Evolutionary conservation across 2,113 vertebrate genomes (phyloP), one percentile per base, ranked within the genome.

Genomic region (Pyrgilauda ruficollis): DNA sequence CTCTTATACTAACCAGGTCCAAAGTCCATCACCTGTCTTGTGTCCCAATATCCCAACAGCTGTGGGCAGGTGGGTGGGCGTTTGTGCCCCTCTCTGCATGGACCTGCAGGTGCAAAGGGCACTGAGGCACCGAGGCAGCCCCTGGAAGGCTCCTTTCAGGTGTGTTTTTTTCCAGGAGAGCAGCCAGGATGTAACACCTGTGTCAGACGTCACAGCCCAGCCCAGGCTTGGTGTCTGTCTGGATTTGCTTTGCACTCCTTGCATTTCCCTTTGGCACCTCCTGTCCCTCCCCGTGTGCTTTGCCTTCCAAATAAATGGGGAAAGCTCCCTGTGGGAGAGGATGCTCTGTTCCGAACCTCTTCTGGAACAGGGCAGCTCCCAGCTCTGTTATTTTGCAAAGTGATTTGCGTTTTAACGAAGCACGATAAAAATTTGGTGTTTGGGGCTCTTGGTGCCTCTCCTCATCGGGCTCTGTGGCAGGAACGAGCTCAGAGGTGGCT

Each of bases 351-450:
- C 84, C 73, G 37, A 75, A 90, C 12, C 31, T 43, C 52, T 73
- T 20, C 62, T 21, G 41, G 80, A 66, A 19, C 59, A 52, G 22
- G 44, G 41, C 28, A 46, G 15, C 22, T 76, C 33, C 33, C 3
- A 21, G 28, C 37, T 84, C 56, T 15, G 33, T 5, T 19, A 10
- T 33, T 58, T 30, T 43, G 31, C 67, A 58, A 43, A 78, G 70
- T 39, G 0, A 24, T 68, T 75, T 76, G 26, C 1, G 9, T 90
- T 93, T 92, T 53, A 74, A 8, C 5, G n/a, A 86, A 24, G 16
- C 22, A 46, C 0, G 0, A 33, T 35, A 47, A 35, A 95, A 81
- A 2, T 1, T 2, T 0, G 0, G 8, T 23, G 20, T 37, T 47
- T 22, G 69, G 30, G 24, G 39, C 52, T 76, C 41, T 28, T 5